Evolutionary conservation across 1,140 invertebrate genomes (phyloP), one percentile per base, ranked within the genome.

Genomic region (Latrodectus geometricus): DNA sequence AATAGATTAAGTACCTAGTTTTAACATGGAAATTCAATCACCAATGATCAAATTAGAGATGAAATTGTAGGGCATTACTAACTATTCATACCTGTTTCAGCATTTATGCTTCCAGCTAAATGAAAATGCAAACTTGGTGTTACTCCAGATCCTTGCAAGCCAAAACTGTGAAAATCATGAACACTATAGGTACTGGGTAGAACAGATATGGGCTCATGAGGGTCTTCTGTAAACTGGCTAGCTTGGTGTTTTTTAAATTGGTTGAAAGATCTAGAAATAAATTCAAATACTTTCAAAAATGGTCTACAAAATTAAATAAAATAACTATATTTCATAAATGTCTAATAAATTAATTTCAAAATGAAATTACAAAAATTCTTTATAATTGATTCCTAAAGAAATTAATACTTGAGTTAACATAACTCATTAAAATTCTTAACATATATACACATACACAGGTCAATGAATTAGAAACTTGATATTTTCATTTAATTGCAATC

Each of bases 41-140:
- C 49, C 0, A n/a, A 35, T 35, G 35, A 35, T 35, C 35, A 35
- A 35, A 35, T 61, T 14, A 61, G 54, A 4, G 17, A 61, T 61
- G 8, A 61, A 4, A 14, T 14, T 61, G 54, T 61, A 61, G 17
- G 8, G 54, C 54, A 14, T 61, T 49, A 35, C 86, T 78, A 89
- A 72, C 89, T 54, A n/a, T 54, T 11, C 23, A 69, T 89, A 95
- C 95, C 94, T 89, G 97, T 99, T 92, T 99, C 97, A 52, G 98
- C 97, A 92, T 99, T 99, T 87, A 99, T 99, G 84, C 96, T 98
- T 8, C 97, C 97, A 85, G 98, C 97, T 89, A 99, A 92, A 92
- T 99, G 98, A 92, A 99, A 99, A 93, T 99, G 97, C 88, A 99
- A 94, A 66, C 96, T 96, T 90, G 95, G 94, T 86, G 95, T 94